Percentiles rank a stretch among this genome's conserved stretches.
phyloP scores from a whole-genome alignment of 1,140 invertebrate genomes.

The Drosophila novamexicana region DNA sequence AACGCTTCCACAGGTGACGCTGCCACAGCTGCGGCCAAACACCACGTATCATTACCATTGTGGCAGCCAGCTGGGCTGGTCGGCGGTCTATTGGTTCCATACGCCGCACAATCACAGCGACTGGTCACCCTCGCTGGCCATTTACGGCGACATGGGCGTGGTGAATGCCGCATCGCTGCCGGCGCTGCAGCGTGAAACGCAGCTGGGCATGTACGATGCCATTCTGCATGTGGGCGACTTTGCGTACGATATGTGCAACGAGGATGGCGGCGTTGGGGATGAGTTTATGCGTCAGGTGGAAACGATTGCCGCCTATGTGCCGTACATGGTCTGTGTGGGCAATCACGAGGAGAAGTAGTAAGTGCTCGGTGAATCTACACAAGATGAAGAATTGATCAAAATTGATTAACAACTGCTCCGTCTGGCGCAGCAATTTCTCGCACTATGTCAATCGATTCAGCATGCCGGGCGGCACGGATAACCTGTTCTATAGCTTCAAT shows the following conservation, averaged over 20 bases:
- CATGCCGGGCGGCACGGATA: conserved; percentile 92
- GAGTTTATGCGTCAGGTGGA: conserved; percentile 96
- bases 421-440: conserved; percentile 92
- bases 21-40: conserved; percentile 87
- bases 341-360: conserved; percentile 95
- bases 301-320: conserved; percentile 92
- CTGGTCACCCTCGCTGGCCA: conserved; percentile 92
- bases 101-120: conserved; percentile 87
- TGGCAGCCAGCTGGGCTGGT: conserved; percentile 93
- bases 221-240: conserved; percentile 98
- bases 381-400: background rate
- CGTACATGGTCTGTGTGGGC: conserved; percentile 96
- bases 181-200: conserved; percentile 92
- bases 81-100: conserved; percentile 90
- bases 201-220: conserved; percentile 92
- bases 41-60: conserved; percentile 92
- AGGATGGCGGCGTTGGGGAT: conserved; percentile 92
- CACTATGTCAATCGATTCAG: conserved; percentile 94
- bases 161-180: conserved; percentile 94
- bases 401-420: background rate
- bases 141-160: conserved; percentile 97
- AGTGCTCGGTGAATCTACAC: conserved; percentile 33
- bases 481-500: conserved; percentile 95
- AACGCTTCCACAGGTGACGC: conserved; percentile 88
- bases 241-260: conserved; percentile 96